These are phyloP conservation scores for Chinchilla lanigera DNA, from an alignment of 2,113 vertebrate genomes.

Conservation along the genomic window DNA sequence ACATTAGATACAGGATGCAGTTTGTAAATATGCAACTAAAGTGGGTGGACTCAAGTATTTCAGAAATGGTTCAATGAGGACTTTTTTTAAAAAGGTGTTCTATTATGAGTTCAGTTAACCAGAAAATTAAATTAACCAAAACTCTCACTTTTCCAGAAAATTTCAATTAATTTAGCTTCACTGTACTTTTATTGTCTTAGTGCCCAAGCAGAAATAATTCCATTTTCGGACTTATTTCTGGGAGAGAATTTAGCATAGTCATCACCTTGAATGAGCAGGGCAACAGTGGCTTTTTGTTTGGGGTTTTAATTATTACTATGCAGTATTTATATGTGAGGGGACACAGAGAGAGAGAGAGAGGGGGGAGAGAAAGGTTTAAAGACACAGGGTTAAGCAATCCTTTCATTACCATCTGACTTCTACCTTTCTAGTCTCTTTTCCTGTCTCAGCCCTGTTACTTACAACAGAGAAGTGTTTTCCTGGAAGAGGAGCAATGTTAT, in stretches of 20 bases:
- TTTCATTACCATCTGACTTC: background rate
- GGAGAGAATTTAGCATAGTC: background rate
- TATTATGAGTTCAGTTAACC: constrained; percentile 67
- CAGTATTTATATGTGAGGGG: too few species aligned
- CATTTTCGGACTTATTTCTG: constrained; percentile 32
- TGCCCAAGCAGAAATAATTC: constrained; percentile 37
- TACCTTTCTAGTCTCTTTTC: background rate
- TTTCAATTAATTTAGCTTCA: constrained; percentile 46
- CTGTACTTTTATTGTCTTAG: constrained; percentile 34
- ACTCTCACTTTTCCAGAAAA: constrained; percentile 58
- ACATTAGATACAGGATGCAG: background rate
- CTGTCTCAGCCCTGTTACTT: background rate
- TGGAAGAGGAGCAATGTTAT: constrained; percentile 34
- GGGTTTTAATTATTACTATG: background rate
- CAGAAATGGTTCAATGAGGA: constrained; percentile 44
- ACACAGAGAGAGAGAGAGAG: background rate
- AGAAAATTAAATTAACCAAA: constrained; percentile 79
- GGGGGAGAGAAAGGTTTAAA: constrained; percentile 8
- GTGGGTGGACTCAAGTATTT: constrained; percentile 17
- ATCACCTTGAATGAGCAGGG: background rate
- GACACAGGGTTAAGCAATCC: background rate
- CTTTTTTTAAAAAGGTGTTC: constrained; percentile 2
- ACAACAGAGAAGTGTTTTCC: constrained; percentile 45
- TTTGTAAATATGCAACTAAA: constrained; percentile 30
- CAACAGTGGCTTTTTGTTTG: background rate